These are phyloP conservation scores for Bombus vancouverensis DNA, from an alignment of 1,140 invertebrate genomes.

Conservation along the genomic window DNA sequence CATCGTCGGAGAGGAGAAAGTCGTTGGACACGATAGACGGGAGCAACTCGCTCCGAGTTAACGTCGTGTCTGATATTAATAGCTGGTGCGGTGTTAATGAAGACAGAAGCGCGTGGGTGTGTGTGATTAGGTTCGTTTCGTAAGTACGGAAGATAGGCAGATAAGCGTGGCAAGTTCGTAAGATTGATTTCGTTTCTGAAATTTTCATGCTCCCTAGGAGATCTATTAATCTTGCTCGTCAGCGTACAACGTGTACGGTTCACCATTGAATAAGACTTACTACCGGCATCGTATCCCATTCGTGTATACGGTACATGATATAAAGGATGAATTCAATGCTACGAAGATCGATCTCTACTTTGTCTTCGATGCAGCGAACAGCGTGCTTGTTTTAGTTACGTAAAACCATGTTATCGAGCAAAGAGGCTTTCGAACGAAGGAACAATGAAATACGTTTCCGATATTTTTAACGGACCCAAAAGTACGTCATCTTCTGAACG, in stretches of 20 bases:
- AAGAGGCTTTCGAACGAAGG: not conserved
- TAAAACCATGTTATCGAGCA: not conserved
- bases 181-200: slow-evolving; percentile 7
- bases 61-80: slow-evolving; percentile 9
- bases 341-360: not conserved
- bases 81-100: not conserved
- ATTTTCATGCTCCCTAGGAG: not conserved
- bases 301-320: not conserved
- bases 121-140: slow-evolving; percentile 8
- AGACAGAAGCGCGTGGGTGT: not conserved
- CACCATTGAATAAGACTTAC: not conserved
- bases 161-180: not conserved
- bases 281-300: not conserved
- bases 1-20: not conserved
- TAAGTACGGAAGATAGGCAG: not conserved
- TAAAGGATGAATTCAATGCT: not conserved
- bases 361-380: not conserved
- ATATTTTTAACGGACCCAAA: not conserved
- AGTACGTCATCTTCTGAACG: no score
- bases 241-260: not conserved
- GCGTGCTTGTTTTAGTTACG: not conserved
- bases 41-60: not conserved
- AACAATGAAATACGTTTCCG: not conserved
- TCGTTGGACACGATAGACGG: not conserved
- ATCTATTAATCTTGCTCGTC: slow-evolving; percentile 26